Percentiles rank a stretch among this genome's conserved stretches.
These are phyloP conservation scores for Lipotes vexillifer DNA, from an alignment of 2,113 vertebrate species.

Conservation along the genomic window DNA sequence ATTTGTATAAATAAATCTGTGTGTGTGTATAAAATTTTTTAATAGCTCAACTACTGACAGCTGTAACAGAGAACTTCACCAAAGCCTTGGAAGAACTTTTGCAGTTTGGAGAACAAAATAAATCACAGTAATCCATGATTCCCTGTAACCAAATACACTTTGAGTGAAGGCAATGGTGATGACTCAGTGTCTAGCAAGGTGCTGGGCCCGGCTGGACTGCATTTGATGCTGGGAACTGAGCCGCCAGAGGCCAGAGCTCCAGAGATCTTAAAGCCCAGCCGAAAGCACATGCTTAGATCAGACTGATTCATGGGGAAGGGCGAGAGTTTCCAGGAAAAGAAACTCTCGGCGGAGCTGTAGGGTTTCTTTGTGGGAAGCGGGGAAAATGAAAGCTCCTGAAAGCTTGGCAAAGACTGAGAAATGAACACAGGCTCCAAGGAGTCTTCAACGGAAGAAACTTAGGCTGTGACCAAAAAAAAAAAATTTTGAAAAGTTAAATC, in stretches of 20 bases:
- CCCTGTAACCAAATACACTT: not conserved
- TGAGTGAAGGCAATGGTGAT: not conserved
- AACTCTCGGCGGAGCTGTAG: not conserved
- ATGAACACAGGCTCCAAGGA: not conserved
- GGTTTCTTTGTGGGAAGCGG: not conserved
- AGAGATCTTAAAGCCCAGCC: not conserved
- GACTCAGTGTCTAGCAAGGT: not conserved
- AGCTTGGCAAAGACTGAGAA: not conserved
- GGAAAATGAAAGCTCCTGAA: not conserved
- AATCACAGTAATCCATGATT: not conserved
- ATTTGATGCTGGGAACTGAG: not conserved
- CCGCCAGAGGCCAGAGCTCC: not conserved
- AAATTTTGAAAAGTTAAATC: not conserved
- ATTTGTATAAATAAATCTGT: not conserved
- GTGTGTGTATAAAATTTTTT: not conserved
- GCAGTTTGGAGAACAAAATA: conserved; percentile 4
- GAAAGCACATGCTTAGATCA: not conserved
- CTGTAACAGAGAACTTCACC: not conserved
- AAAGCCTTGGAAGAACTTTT: not conserved
- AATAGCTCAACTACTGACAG: not conserved
- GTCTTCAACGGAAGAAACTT: not conserved
- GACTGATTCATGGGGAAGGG: not conserved
- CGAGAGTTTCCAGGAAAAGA: not conserved
- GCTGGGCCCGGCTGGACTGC: not conserved
- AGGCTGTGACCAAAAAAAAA: not conserved